A percentile compares a stretch with the other conserved stretches of the same genome.
Evolutionary conservation across 1,140 invertebrate species (phyloP).

Genomic region (Cyclina sinensis): DNA sequence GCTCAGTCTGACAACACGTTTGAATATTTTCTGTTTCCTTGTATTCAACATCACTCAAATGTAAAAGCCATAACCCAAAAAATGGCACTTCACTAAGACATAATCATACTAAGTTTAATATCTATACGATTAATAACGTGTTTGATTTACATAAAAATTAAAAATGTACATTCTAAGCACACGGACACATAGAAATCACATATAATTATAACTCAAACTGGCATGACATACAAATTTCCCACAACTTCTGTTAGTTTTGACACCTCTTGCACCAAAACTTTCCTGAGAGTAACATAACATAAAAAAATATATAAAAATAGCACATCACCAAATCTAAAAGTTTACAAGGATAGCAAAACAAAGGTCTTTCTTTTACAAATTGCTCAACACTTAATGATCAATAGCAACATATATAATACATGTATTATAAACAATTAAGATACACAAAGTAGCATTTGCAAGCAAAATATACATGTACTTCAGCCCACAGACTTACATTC

Average conservation of each 20-base stretch:
- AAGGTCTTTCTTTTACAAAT: background rate
- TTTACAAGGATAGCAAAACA: conserved; percentile 19
- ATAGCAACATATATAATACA: background rate
- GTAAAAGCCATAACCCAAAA: too few relatives aligned
- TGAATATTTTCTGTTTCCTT: too few relatives aligned
- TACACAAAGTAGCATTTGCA: background rate
- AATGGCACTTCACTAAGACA: too few relatives aligned
- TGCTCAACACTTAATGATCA: background rate
- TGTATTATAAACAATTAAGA: background rate
- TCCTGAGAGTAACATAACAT: background rate
- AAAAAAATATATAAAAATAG: background rate
- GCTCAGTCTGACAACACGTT: too few relatives aligned
- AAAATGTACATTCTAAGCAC: background rate
- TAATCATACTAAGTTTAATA: too few relatives aligned
- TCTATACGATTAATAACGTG: too few relatives aligned
- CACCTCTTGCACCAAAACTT: background rate
- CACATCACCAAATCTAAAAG: background rate
- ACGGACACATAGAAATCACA: background rate
- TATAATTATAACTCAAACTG: background rate
- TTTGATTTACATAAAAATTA: background rate
- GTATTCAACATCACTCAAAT: too few relatives aligned
- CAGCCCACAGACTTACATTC: conserved; percentile 36
- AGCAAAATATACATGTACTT: background rate
- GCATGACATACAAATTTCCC: background rate
- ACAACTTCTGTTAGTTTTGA: background rate